phyloP scores from a whole-genome alignment of 2,888 invertebrate genomes.

The Limulus polyphemus region DNA sequence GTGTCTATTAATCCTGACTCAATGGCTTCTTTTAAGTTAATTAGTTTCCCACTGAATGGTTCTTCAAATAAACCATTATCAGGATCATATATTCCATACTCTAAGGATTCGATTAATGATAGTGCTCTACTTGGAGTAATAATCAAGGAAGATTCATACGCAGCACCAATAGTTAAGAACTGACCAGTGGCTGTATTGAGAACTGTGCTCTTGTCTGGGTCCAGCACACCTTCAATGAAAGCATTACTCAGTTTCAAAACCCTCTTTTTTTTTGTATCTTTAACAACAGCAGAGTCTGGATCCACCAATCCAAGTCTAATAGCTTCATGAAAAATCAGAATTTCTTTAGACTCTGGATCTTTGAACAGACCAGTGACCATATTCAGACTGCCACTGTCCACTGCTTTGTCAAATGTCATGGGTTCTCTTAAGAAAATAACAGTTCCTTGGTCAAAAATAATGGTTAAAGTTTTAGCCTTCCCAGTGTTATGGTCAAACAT shows the following conservation, averaged over 20 bases:
- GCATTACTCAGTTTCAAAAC: conserved; percentile 39
- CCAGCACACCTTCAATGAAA: conserved; percentile 37
- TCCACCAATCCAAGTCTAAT: conserved; percentile 56
- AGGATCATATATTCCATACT: conserved; percentile 69
- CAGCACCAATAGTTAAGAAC: conserved; percentile 28
- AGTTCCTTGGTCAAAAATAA: conserved; percentile 60
- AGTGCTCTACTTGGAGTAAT: conserved; percentile 61
- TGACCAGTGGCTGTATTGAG: conserved; percentile 31
- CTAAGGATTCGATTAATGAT: conserved; percentile 62
- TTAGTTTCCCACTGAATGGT: conserved; percentile 59
- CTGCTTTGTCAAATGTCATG: conserved; percentile 61
- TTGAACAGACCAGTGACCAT: conserved; percentile 52
- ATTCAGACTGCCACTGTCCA: conserved; percentile 60
- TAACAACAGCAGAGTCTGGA: conserved; percentile 55
- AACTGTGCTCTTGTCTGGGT: conserved; percentile 30
- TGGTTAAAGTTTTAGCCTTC: conserved; percentile 53
- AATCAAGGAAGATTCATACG: conserved; percentile 28
- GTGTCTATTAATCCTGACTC: conserved; percentile 60
- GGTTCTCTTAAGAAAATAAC: conserved; percentile 62
- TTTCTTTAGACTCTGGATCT: conserved; percentile 59
- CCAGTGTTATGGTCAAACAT: conserved; percentile 54
- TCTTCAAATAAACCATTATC: conserved; percentile 65
- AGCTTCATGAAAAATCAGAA: conserved; percentile 34
- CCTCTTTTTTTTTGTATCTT: conserved; percentile 32
- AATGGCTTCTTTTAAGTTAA: conserved; percentile 62